Base-by-base conservation (phyloP, 2,113 vertebrate species). In the Nyctereutes procyonoides region DNA sequence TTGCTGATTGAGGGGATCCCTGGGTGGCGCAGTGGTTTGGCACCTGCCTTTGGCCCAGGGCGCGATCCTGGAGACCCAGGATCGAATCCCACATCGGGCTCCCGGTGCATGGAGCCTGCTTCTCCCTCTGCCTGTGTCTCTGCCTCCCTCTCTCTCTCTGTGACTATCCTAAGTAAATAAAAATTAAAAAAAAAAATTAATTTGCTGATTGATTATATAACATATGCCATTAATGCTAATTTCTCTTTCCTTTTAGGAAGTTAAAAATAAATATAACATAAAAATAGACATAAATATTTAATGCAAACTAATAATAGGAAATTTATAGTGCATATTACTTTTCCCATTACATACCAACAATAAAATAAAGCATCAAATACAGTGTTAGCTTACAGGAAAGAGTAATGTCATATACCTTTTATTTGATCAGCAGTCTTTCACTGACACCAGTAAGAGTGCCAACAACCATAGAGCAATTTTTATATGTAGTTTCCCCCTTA, bases 241-340 rank as follows among this genome's bases (percentile, higher is more conserved):
- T 92, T 79, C 12, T 80, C 20, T 93, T 88, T 82, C 17, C 26
- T 84, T 56, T 69, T 12, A 32, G 26, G 17, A 84, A 87, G 30
- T 53, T 79, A 83, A 93, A 96, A 76, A 71, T 88, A 82, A 87
- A 81, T 55, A 19, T 51, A 80, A 80, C 14, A 81, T 35, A 85
- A 63, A 82, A 35, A n/a, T 7, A 63, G 14, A 32, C 1, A 90
- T 48, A 83, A 82, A 58, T 84, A 93, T 82, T 97, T 92, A 81
- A 90, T 58, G 8, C n/a, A 83, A 94, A 51, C 1, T 56, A 96
- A 76, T 69, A 87, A 35, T 38, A 84, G 8, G 2, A 35, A 63
- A 85, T 82, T 88, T 65, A 82, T 32, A 94, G 20, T 83, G 24
- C 26, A 22, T 77, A 38, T 53, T 35, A 48, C 14, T 63, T 58